These are phyloP conservation scores for Eleginops maclovinus DNA, from an alignment of 2,113 vertebrate genomes.

Conservation along the genomic window DNA sequence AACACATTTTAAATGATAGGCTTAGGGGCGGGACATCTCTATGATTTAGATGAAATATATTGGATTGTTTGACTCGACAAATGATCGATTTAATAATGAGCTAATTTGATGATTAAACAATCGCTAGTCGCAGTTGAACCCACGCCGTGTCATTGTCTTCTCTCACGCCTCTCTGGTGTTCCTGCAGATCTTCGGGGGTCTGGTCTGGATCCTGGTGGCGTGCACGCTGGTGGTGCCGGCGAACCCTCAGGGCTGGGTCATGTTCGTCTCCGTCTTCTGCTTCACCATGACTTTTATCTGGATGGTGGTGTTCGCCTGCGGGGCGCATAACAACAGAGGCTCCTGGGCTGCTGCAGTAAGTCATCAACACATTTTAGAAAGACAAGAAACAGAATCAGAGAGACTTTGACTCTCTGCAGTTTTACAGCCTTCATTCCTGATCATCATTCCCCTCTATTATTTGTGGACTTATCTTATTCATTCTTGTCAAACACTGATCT, in stretches of 20 bases:
- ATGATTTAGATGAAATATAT: no score
- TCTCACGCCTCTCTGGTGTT: neutral
- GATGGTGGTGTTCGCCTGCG: conserved; percentile 81
- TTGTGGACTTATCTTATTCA: neutral
- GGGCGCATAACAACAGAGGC: conserved; percentile 73
- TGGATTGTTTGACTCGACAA: neutral
- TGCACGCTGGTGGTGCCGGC: conserved; percentile 71
- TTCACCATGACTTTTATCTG: conserved; percentile 84
- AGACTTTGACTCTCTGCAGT: neutral
- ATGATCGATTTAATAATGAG: neutral
- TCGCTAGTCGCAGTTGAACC: neutral
- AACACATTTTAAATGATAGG: no score
- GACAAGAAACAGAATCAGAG: neutral
- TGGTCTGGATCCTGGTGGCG: conserved; percentile 89
- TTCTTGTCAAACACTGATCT: neutral
- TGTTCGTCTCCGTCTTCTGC: conserved; percentile 88
- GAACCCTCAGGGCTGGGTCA: conserved; percentile 87
- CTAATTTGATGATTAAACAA: neutral
- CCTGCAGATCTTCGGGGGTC: conserved; percentile 83
- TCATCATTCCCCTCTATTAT: neutral
- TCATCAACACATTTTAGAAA: conserved; percentile 1
- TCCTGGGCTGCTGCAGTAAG: conserved; percentile 86
- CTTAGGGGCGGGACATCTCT: no score
- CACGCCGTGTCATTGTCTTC: neutral
- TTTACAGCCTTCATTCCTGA: neutral